A percentile compares a stretch with the other conserved stretches of the same genome.
Conservation (phyloP, 2,113 vertebrate species). For the Scopus umbretta region DNA sequence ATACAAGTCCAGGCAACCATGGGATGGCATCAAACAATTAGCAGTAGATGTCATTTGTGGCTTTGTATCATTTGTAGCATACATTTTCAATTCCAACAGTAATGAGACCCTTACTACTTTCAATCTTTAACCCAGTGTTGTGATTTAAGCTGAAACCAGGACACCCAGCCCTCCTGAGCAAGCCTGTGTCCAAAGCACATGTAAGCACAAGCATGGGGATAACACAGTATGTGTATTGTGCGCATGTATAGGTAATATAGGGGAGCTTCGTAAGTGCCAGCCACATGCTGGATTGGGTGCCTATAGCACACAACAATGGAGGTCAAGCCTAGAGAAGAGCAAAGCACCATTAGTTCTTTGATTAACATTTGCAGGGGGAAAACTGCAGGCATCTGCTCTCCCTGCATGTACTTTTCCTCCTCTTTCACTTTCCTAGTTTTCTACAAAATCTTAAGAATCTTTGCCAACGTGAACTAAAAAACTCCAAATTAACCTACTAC, state of each 20-base stretch:
- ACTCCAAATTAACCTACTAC: not conserved
- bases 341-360: not conserved
- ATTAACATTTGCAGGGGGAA: not conserved
- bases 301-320: not conserved
- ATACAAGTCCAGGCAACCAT: not conserved
- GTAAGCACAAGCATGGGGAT: not conserved
- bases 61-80: not conserved
- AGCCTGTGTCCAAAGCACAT: not conserved
- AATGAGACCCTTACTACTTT: not conserved
- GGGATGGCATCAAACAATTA: not conserved
- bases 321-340: not conserved
- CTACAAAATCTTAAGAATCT: not conserved
- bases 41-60: not conserved
- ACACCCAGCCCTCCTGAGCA: not conserved
- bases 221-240: not conserved
- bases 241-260: too few species aligned
- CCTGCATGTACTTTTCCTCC: not conserved
- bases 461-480: not conserved
- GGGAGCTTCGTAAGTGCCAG: not conserved
- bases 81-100: not conserved
- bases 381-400: not conserved
- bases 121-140: not conserved
- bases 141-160: too few species aligned
- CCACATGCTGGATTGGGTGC: not conserved
- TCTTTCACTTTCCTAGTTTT: not conserved